Conservation (phyloP, 1,140 invertebrate species). For the Aphelenchoides besseyi region DNA sequence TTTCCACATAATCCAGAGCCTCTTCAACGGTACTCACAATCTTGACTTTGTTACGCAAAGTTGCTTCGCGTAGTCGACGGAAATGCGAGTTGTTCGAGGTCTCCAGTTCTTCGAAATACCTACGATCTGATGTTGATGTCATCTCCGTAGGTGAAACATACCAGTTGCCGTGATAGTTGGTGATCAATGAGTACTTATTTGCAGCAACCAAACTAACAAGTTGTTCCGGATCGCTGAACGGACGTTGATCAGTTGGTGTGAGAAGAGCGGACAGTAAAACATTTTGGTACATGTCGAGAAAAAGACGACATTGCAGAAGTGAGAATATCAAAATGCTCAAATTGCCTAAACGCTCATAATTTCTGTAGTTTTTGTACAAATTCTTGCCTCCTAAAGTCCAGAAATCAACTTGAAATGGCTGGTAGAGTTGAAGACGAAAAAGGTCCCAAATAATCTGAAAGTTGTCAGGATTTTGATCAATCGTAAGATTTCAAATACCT, state of each 20-base stretch:
- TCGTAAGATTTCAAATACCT: constrained; percentile 20
- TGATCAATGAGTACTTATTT: constrained; percentile 33
- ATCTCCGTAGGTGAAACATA: no score
- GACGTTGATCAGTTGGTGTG: constrained; percentile 24
- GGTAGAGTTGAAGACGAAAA: constrained; percentile 40
- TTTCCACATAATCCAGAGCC: constrained; percentile 32
- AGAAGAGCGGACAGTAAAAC: constrained; percentile 37
- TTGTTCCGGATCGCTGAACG: constrained; percentile 36
- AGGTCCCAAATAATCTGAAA: constrained; percentile 43
- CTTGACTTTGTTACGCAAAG: constrained; percentile 27
- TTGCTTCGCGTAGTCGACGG: constrained; percentile 27
- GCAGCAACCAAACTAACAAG: constrained; percentile 33
- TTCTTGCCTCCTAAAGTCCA: constrained; percentile 31
- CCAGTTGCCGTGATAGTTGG: constrained; percentile 42
- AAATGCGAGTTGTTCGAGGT: constrained; percentile 27
- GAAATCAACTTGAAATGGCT: constrained; percentile 41
- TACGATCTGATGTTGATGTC: background rate
- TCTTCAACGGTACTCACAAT: constrained; percentile 29
- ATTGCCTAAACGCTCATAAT: constrained; percentile 33
- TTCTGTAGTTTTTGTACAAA: background rate
- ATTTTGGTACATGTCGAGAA: constrained; percentile 33
- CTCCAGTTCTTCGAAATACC: constrained; percentile 40
- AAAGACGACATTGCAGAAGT: constrained; percentile 38
- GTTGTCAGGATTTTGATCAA: no score
- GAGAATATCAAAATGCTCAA: constrained; percentile 39